phyloP scores from a whole-genome alignment of 2,888 invertebrate genomes.

The Phyto melanocephala region DNA sequence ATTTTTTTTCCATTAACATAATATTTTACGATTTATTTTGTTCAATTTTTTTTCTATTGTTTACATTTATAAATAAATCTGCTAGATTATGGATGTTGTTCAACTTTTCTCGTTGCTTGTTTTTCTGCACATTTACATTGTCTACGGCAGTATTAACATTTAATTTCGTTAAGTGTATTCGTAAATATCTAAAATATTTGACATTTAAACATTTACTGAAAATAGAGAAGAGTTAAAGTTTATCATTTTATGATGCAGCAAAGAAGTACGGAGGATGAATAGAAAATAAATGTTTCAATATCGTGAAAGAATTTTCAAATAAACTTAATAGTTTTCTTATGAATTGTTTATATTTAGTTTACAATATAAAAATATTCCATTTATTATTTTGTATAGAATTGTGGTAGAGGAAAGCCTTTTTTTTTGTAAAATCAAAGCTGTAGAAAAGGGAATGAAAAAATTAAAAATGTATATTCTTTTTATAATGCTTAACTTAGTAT shows the following conservation, averaged over 20 bases:
- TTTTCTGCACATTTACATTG: not conserved
- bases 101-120: not conserved
- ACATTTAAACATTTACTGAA: not conserved
- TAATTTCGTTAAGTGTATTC: constrained; percentile 57
- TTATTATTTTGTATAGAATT: no score
- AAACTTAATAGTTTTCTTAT: no score
- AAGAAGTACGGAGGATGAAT: no score
- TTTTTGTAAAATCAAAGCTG: no score
- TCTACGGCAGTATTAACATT: constrained; percentile 42
- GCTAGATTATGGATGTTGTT: not conserved
- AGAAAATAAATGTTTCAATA: not conserved
- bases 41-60: not conserved
- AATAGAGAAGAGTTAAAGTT: not conserved
- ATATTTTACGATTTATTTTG: not conserved
- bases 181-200: constrained; percentile 39
- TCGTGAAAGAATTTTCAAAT: not conserved
- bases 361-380: no score
- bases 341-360: no score
- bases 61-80: not conserved
- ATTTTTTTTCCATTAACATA: constrained; percentile 3
- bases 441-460: no score
- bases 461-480: no score
- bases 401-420: no score
- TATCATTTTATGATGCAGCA: not conserved
- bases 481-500: no score